A percentile compares a stretch with the other conserved stretches of the same genome.
phyloP scores from a whole-genome alignment of 2,888 invertebrate species.

The Callinectes sapidus region DNA sequence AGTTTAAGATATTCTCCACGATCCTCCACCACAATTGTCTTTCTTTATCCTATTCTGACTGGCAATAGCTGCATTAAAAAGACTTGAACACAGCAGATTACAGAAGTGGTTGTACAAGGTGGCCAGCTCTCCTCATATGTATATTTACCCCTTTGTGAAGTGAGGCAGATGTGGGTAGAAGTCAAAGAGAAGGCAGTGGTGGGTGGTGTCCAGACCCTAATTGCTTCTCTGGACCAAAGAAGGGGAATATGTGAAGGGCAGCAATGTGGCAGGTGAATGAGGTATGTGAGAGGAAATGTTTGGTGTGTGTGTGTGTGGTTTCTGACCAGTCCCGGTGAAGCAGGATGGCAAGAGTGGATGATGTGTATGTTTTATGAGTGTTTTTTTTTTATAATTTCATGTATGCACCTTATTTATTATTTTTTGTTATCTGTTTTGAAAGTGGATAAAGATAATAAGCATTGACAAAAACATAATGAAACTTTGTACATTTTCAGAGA shows the following conservation, averaged over 20 bases:
- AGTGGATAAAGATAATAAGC: not conserved
- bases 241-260: not conserved
- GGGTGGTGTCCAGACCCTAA: not conserved
- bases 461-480: not conserved
- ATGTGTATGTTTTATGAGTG: not conserved
- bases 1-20: no score
- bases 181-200: not conserved
- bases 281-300: not conserved
- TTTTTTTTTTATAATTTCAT: not conserved
- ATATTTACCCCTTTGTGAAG: not conserved
- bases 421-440: not conserved
- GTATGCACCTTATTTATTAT: not conserved
- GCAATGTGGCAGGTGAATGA: not conserved
- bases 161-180: not conserved
- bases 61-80: no score
- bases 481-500: not conserved
- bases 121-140: not conserved
- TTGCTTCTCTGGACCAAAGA: conserved; percentile 2
- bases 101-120: no score
- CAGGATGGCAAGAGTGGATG: not conserved
- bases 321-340: not conserved
- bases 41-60: no score
- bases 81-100: no score
- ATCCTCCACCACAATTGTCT: no score
- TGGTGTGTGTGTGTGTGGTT: not conserved